phyloP scores from a whole-genome alignment of 2,797 vertebrate species.

The Gila robusta region DNA sequence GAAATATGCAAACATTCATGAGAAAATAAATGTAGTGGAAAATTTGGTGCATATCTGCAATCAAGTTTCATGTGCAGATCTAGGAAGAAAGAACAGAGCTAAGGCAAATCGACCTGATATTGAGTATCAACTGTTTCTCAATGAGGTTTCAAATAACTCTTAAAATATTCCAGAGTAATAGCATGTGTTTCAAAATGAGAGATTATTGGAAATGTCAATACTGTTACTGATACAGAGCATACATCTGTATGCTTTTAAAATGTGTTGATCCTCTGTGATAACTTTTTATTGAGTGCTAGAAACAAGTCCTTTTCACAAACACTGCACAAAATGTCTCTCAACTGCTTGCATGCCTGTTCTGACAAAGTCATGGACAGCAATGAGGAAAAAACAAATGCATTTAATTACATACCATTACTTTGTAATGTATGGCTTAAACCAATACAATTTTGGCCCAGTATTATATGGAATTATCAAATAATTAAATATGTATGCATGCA shows the following conservation, averaged over 20 bases:
- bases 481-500: not conserved
- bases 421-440: too few relatives aligned
- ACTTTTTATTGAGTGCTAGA: not conserved
- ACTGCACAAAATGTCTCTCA: not conserved
- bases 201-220: not conserved
- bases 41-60: slow-evolving; percentile 75
- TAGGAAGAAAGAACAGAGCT: slow-evolving; percentile 59
- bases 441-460: not conserved
- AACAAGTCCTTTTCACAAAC: slow-evolving; percentile 19
- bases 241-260: slow-evolving; percentile 21
- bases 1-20: slow-evolving; percentile 80
- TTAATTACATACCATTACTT: too few relatives aligned
- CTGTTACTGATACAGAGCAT: not conserved
- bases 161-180: slow-evolving; percentile 12
- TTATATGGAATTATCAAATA: not conserved
- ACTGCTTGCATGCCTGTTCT: not conserved
- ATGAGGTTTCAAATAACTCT: slow-evolving; percentile 26
- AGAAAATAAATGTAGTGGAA: slow-evolving; percentile 80
- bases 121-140: slow-evolving; percentile 50
- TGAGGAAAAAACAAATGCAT: not conserved
- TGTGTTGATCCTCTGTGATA: slow-evolving; percentile 7
- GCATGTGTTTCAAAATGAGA: not conserved
- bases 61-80: slow-evolving; percentile 74
- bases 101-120: slow-evolving; percentile 28
- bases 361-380: not conserved